A percentile compares a stretch with the other conserved stretches of the same genome.
Evolutionary conservation across 2,113 vertebrate species (phyloP).

Genomic region (Epinephelus lanceolatus): DNA sequence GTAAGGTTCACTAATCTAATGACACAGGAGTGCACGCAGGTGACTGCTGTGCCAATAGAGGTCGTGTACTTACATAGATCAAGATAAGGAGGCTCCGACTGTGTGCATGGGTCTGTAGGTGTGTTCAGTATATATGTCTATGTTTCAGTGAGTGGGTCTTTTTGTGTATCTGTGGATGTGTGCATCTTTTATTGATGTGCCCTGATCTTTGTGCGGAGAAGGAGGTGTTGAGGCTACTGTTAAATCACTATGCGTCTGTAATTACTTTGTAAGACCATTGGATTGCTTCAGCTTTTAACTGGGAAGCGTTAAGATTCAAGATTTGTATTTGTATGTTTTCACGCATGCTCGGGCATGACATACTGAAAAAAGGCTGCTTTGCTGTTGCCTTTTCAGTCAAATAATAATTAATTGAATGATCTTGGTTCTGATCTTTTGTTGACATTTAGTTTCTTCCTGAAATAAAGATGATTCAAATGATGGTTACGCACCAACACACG

Average conservation of each 20-base stretch:
- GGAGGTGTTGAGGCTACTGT: slow-evolving; percentile 9
- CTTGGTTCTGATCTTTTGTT: not conserved
- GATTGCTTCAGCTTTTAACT: slow-evolving; percentile 42
- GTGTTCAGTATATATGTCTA: not conserved
- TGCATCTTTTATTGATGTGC: slow-evolving; percentile 58
- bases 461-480: not conserved
- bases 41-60: slow-evolving; percentile 60
- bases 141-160: not conserved
- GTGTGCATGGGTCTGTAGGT: slow-evolving; percentile 8
- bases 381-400: too few relatives aligned
- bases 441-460: not conserved
- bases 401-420: slow-evolving; percentile 6
- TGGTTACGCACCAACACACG: not conserved
- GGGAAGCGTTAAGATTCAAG: slow-evolving; percentile 6
- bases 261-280: slow-evolving; percentile 48
- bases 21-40: slow-evolving; percentile 34
- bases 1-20: slow-evolving; percentile 56
- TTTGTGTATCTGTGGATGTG: slow-evolving; percentile 13
- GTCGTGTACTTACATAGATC: slow-evolving; percentile 64
- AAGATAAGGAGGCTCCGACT: slow-evolving; percentile 66
- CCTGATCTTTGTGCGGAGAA: slow-evolving; percentile 44
- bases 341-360: slow-evolving; percentile 9
- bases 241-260: slow-evolving; percentile 51
- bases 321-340: not conserved
- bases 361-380: not conserved